phyloP scores from a whole-genome alignment of 2,797 vertebrate genomes.

The Siniperca undulata region DNA sequence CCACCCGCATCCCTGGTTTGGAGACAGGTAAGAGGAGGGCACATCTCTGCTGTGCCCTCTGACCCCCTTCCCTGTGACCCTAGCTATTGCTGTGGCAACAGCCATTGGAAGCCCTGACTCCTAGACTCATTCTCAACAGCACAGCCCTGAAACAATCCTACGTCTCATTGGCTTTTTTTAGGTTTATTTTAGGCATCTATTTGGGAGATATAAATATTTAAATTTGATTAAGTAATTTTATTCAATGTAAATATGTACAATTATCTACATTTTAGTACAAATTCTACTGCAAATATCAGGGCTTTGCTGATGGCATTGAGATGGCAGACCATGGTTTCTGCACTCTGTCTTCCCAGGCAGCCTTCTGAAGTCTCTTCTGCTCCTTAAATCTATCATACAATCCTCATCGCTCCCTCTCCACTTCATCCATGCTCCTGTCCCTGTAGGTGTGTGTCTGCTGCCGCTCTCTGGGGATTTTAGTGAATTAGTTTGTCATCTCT shows the following conservation, averaged over 20 bases:
- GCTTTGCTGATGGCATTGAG: conserved; percentile 71
- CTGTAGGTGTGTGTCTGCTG: conserved; percentile 68
- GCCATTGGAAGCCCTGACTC: conserved; percentile 69
- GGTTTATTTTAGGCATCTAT: neutral
- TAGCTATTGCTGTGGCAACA: conserved; percentile 46
- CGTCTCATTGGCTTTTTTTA: neutral
- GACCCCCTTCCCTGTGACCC: conserved; percentile 42
- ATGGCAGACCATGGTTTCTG: conserved; percentile 70
- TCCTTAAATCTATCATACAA: conserved; percentile 60
- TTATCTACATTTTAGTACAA: neutral
- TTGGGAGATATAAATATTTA: neutral
- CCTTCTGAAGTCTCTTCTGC: conserved; percentile 54
- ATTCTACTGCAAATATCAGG: conserved; percentile 18
- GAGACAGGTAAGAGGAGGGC: conserved; percentile 93
- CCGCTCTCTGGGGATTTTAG: conserved; percentile 66
- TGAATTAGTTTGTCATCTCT: conserved; percentile 77
- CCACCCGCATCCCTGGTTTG: conserved; percentile 91
- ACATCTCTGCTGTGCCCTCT: conserved; percentile 60
- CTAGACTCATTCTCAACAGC: conserved; percentile 67
- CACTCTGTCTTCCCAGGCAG: conserved; percentile 47
- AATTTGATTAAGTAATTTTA: neutral
- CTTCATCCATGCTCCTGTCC: conserved; percentile 65
- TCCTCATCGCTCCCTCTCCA: conserved; percentile 60
- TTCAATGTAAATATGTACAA: neutral
- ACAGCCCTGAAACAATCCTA: conserved; percentile 52